A percentile compares a stretch with the other conserved stretches of the same genome.
These are phyloP conservation scores for Lontra canadensis DNA, from an alignment of 2,113 vertebrate genomes.

Conservation along the genomic window DNA sequence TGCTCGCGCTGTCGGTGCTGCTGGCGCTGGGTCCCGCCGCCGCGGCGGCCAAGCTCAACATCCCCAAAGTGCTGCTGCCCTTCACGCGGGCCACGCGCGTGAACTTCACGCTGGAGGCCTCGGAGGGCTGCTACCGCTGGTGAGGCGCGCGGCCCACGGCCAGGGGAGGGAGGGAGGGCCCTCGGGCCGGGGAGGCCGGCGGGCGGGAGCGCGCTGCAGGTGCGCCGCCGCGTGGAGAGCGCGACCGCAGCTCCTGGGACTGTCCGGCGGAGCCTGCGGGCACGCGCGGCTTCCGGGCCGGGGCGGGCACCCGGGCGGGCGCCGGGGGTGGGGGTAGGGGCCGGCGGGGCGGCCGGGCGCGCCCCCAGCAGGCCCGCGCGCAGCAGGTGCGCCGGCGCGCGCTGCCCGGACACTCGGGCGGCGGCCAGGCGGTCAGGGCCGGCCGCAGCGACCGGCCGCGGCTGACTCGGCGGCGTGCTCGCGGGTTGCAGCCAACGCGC, in stretches of 20 bases:
- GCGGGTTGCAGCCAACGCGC: neutral
- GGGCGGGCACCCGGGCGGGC: neutral
- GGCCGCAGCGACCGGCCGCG: neutral
- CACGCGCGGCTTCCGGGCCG: neutral
- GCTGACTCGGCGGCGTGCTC: neutral
- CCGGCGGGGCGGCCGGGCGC: neutral
- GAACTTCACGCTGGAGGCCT: constrained; percentile 94
- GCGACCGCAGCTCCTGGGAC: neutral
- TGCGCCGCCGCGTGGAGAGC: neutral
- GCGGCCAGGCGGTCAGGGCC: neutral
- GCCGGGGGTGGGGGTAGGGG: neutral
- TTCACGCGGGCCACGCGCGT: constrained; percentile 90
- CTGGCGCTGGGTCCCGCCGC: neutral
- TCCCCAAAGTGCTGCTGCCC: constrained; percentile 94
- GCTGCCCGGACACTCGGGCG: neutral
- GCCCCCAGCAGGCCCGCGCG: neutral
- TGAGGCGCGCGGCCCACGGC: constrained; percentile 80
- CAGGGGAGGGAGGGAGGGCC: neutral
- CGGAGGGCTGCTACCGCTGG: constrained; percentile 97
- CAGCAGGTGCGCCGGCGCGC: constrained; percentile 16
- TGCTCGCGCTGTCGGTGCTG: constrained; percentile 10
- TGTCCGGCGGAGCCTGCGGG: neutral
- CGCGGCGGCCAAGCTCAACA: constrained; percentile 90
- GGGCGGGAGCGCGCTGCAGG: neutral
- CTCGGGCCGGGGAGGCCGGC: neutral